Conservation (phyloP, 1,140 invertebrate genomes). For the Nebria ingens region DNA sequence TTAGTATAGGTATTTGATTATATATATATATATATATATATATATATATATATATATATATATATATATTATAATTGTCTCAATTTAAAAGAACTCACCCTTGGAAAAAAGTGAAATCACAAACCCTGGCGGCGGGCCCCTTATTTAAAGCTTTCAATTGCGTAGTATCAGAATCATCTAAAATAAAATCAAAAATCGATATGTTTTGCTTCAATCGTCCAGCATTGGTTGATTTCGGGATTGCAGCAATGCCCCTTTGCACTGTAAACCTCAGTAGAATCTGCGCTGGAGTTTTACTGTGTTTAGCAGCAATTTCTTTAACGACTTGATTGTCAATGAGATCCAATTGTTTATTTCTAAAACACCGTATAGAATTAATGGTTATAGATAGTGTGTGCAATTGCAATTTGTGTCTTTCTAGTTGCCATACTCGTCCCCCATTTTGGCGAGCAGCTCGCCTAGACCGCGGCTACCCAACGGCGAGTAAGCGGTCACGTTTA, state of each 20-base stretch:
- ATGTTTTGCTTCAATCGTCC: conserved; percentile 55
- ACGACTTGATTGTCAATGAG: conserved; percentile 58
- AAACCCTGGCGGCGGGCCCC: conserved; percentile 44
- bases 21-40: conserved; percentile 1
- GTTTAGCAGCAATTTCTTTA: conserved; percentile 51
- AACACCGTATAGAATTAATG: conserved; percentile 23
- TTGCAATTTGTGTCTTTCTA: conserved; percentile 38
- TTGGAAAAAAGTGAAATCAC: conserved; percentile 42
- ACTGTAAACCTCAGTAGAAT: conserved; percentile 66
- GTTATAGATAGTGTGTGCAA: background rate
- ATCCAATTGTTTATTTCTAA: conserved; percentile 49
- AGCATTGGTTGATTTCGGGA: conserved; percentile 74
- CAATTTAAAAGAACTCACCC: conserved; percentile 19
- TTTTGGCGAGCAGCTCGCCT: conserved; percentile 35
- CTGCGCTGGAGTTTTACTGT: conserved; percentile 65
- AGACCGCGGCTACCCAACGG: conserved; percentile 66
- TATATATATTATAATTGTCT: conserved; percentile 5
- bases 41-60: conserved; percentile 4
- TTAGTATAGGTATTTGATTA: no score
- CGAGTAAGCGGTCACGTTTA: conserved; percentile 71
- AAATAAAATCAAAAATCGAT: conserved; percentile 50
- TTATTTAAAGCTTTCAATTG: conserved; percentile 45
- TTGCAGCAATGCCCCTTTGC: conserved; percentile 60
- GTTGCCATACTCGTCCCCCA: conserved; percentile 34
- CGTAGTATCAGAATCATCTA: conserved; percentile 43